Base-by-base conservation (phyloP, 2,888 invertebrate genomes). In the Catocala nupta region DNA sequence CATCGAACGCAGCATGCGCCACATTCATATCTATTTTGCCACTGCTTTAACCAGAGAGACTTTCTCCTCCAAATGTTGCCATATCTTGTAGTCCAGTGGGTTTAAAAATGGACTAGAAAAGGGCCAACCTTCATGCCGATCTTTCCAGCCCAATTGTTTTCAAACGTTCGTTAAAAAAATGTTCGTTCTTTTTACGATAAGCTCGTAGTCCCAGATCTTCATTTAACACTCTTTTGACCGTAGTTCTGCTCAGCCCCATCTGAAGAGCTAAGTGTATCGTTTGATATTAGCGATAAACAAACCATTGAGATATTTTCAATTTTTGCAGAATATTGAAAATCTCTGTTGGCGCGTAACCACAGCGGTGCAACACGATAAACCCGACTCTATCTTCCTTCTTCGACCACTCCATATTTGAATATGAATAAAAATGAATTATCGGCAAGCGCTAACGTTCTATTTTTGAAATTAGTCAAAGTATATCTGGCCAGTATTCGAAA, bases 191-290 rank as follows among this genome's bases (percentile, higher is more conserved):
- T 43, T 11, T 11, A 11, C 11, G 43, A n/a, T 43, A 43, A 5
- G 43, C 43, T 11, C 43, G n/a, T 11, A 43, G 11, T 4, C 43
- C 43, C 11, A 43, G 11, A 5, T 43, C 43, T 43, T 43, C 43
- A 43, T 43, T 43, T n/a, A 10, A 43, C n/a, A 43, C 43, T 11
- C 11, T 43, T 43, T 43, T 43, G 11, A 43, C n/a, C n/a, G 9
- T n/a, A n/a, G 43, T 43, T 43, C 43, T 43, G 43, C 43, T 43
- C n/a, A 43, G n/a, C 9, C 43, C 43, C n/a, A 43, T 43, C 43
- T 43, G 43, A 43, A 43, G 12, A 16, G 44, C 25, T 39, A 44
- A 11, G 25, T 25, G 25, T 25, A 25, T 25, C 1, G 1, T 25
- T 25, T 39, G 39, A 9, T 10, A 10, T 0, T 39, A n/a, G 10